Base-by-base conservation (phyloP, 2,888 invertebrate species). In the Pollenia griseotomentosa region DNA sequence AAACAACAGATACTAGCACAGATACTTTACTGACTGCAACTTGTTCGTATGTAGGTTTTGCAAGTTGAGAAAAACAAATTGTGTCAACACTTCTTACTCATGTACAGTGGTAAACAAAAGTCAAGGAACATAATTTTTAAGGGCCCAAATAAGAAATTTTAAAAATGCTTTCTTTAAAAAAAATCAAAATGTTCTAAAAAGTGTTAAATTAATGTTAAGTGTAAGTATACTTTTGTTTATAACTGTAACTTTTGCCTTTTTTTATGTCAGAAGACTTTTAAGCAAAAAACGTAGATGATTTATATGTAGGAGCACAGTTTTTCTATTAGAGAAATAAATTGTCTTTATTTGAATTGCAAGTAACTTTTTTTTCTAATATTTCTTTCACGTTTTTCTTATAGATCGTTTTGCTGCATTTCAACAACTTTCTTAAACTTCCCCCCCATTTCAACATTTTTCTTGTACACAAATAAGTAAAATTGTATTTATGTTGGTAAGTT, bases 401-500 rank as follows among this genome's bases (percentile, higher is more conserved):
- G 81, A 61, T 77, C 61, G 12, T 73, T 16, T 66, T 82, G 66
- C 53, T 63, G 42, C 61, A 53, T 71, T 44, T 63, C 53, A 63
- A 63, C 48, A 40, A 19, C 46, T 55, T 59, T 57, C 70, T 66
- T 55, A 55, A 33, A 33, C 33, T 33, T 4, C 6, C 33, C 7
- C 16, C 42, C 19, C 23, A 23, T 40, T 79, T n/a, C 12, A n/a
- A 1, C 19, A 10, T 42, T 51, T n/a, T n/a, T 55, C 11, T 61
- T 61, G n/a, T 66, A 12, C 46, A 57, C 14, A 19, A 46, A 12
- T 44, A 33, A 11, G 68, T 66, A 53, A 53, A 68, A 68, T 74
- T 75, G 12, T 70, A 70, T 82, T 82, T 78, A 85, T 85, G 81
- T 85, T 81, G 85, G 85, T 85, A 82, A 82, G 85, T 85, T 51